phyloP scores from a whole-genome alignment of 2,888 invertebrate species.

The Hipparchia semele region DNA sequence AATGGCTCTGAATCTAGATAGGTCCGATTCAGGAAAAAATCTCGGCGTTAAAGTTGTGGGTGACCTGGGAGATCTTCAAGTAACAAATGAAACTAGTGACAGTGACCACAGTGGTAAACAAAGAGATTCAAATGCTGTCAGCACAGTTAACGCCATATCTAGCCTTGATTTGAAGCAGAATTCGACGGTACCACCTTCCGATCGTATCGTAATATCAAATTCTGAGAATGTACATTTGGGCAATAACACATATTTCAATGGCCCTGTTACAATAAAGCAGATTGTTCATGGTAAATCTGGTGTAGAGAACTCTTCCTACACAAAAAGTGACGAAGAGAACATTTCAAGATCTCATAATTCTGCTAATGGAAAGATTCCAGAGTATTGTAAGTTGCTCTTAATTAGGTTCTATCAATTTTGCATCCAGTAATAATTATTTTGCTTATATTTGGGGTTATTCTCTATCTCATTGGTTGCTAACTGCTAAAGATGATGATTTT shows the following conservation, averaged over 20 bases:
- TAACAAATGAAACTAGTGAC: constrained; percentile 59
- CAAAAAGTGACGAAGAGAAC: constrained; percentile 47
- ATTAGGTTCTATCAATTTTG: not conserved
- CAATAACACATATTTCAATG: constrained; percentile 89
- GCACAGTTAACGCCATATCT: constrained; percentile 46
- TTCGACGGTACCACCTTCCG: constrained; percentile 61
- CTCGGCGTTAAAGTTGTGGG: constrained; percentile 61
- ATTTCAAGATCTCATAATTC: not conserved
- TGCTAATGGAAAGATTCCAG: constrained; percentile 20
- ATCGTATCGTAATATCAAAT: constrained; percentile 85
- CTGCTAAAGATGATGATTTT: no score
- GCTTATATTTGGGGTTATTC: no score
- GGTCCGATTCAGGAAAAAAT: constrained; percentile 33
- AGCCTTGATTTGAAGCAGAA: constrained; percentile 54
- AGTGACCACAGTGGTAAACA: constrained; percentile 50
- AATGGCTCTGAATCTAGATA: constrained; percentile 37
- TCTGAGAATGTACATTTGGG: constrained; percentile 90
- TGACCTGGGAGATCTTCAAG: constrained; percentile 63
- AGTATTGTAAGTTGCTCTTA: constrained; percentile 31
- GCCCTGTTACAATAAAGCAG: constrained; percentile 90
- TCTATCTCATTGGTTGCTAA: no score
- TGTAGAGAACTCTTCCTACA: constrained; percentile 62
- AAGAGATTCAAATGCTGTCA: constrained; percentile 45
- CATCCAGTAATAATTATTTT: not conserved
- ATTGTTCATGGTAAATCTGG: constrained; percentile 80